phyloP scores from a whole-genome alignment of 1,140 invertebrate genomes.

The Papilio polytes region DNA sequence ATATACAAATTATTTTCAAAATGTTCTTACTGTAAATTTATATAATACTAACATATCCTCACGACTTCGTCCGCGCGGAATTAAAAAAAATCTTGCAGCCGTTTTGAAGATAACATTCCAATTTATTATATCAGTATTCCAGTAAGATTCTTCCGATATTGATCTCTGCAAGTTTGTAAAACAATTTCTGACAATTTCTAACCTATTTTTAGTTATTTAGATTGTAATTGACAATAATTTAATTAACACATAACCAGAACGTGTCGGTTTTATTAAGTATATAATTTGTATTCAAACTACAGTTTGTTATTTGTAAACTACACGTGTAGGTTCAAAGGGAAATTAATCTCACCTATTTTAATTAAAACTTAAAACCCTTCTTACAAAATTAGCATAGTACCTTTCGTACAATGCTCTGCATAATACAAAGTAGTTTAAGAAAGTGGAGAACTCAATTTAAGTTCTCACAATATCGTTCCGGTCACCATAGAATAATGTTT shows the following conservation, averaged over 20 bases:
- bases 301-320: constrained; percentile 20
- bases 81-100: too few species aligned
- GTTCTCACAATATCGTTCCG: constrained; percentile 34
- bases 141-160: too few species aligned
- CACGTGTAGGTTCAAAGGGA: constrained; percentile 42
- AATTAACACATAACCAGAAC: constrained; percentile 3
- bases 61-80: too few species aligned
- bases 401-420: constrained; percentile 46
- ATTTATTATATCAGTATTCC: too few species aligned
- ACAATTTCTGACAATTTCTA: too few species aligned
- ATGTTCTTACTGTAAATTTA: too few species aligned
- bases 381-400: constrained; percentile 53
- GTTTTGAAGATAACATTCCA: too few species aligned
- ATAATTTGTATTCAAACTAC: constrained; percentile 16
- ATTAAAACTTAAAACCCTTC: constrained; percentile 60
- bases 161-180: too few species aligned
- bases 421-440: constrained; percentile 49
- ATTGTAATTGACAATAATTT: background rate
- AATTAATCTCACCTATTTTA: constrained; percentile 55
- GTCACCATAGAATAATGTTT: constrained; percentile 29
- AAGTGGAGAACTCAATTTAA: constrained; percentile 55
- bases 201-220: background rate
- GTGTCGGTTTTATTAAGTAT: constrained; percentile 2
- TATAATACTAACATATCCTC: too few species aligned
- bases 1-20: too few species aligned